These are phyloP conservation scores for Dyspetes luteomarginatus DNA, from an alignment of 2,888 invertebrate genomes.

Conservation along the genomic window DNA sequence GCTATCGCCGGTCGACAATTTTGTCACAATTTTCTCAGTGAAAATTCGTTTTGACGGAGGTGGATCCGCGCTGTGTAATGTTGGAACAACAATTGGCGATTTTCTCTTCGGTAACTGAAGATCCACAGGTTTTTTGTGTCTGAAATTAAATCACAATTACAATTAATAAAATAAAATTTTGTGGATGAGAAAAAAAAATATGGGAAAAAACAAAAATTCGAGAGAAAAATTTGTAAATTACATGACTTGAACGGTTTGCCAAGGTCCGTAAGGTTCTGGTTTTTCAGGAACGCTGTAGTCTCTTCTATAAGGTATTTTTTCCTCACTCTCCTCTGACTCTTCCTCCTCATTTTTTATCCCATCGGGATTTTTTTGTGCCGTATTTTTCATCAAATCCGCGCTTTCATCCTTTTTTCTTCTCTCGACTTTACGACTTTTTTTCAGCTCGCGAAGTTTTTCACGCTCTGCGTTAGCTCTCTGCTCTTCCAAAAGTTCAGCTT, in stretches of 20 bases:
- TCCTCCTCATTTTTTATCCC: conserved; percentile 61
- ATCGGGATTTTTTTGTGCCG: conserved; percentile 14
- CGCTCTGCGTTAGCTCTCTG: conserved; percentile 78
- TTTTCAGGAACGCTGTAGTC: conserved; percentile 87
- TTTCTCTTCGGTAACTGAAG: conserved; percentile 88
- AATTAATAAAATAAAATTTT: conserved; percentile 14
- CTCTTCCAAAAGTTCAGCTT: conserved; percentile 81
- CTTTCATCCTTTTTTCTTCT: conserved; percentile 84
- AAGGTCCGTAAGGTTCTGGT: conserved; percentile 90
- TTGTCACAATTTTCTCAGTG: conserved; percentile 86
- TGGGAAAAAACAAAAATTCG: not conserved
- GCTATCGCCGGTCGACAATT: conserved; percentile 85
- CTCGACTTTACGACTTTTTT: conserved; percentile 83
- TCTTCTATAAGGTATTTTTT: conserved; percentile 81
- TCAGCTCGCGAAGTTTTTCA: conserved; percentile 76
- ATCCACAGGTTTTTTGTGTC: conserved; percentile 86
- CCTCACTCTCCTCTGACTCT: conserved; percentile 80
- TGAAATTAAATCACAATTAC: conserved; percentile 76
- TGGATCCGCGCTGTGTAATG: conserved; percentile 81
- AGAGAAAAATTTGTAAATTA: conserved; percentile 76
- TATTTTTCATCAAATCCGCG: conserved; percentile 82
- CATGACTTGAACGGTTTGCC: conserved; percentile 88
- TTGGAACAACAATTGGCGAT: conserved; percentile 79
- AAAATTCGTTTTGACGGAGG: conserved; percentile 85
- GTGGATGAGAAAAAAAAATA: not conserved